A percentile compares a stretch with the other conserved stretches of the same genome.
phyloP scores from a whole-genome alignment of 2,797 vertebrate species.

The Channallabes apus region DNA sequence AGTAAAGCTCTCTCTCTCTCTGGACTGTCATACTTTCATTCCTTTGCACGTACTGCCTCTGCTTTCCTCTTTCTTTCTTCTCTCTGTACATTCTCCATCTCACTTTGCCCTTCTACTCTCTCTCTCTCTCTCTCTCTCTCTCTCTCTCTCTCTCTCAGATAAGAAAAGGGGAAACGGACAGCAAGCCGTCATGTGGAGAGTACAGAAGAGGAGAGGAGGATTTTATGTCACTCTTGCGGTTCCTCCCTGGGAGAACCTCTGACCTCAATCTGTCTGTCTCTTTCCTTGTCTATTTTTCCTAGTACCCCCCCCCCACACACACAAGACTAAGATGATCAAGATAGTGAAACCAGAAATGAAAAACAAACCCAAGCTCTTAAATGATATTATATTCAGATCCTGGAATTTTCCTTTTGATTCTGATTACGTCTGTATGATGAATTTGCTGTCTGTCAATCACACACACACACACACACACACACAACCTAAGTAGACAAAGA shows the following conservation, averaged over 20 bases:
- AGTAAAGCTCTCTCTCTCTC: neutral
- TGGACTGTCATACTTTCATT: too few species aligned
- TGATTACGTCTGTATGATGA: neutral
- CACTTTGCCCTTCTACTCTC: neutral
- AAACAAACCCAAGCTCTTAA: neutral
- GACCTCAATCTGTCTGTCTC: constrained; percentile 43
- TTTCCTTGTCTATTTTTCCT: constrained; percentile 7
- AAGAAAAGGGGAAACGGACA: constrained; percentile 7
- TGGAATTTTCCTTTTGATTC: neutral
- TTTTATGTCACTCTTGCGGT: constrained; percentile 37
- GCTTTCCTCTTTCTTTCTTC: neutral
- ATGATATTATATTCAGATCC: neutral
- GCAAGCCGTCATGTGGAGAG: constrained; percentile 13
- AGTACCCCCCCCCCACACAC: constrained; percentile 12
- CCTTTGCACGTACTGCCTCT: neutral
- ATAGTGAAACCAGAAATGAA: neutral
- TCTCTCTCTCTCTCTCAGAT: neutral
- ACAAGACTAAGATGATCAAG: neutral
- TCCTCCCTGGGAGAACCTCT: constrained; percentile 40
- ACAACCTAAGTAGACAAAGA: neutral
- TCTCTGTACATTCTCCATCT: neutral
- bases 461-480: constrained; percentile 11
- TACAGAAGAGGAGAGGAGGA: neutral
- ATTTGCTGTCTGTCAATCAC: neutral
- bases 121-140: too few species aligned